Evolutionary conservation across 2,113 vertebrate genomes (phyloP).

Genomic region (Rutilus rutilus): DNA sequence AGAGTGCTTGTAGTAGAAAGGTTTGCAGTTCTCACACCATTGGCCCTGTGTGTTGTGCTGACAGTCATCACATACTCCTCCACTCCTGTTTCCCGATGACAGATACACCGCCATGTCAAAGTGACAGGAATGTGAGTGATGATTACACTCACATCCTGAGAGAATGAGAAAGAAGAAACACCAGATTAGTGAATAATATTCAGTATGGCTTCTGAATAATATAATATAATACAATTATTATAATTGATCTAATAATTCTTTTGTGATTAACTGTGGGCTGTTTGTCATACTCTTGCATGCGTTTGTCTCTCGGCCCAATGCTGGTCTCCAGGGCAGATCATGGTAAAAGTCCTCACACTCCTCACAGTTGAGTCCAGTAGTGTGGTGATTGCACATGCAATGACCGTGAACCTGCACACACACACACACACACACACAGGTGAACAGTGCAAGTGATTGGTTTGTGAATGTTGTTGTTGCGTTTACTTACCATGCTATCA

Average conservation of each 20-base stretch:
- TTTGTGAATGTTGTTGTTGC: background rate
- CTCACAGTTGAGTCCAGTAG: conserved; percentile 93
- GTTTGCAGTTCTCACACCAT: conserved; percentile 89
- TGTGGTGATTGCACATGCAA: conserved; percentile 95
- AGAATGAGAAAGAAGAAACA: background rate
- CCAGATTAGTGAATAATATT: background rate
- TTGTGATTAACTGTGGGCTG: background rate
- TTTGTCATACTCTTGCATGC: conserved; percentile 88
- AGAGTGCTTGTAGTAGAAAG: conserved; percentile 92
- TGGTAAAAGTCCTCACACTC: conserved; percentile 91
- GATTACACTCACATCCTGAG: conserved; percentile 92
- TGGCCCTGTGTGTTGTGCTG: conserved; percentile 91
- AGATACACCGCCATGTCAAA: conserved; percentile 91
- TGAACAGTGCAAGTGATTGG: background rate
- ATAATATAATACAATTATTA: too few species aligned
- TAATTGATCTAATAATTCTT: too few species aligned
- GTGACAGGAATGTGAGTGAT: conserved; percentile 85
- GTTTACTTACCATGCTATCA: conserved; percentile 89
- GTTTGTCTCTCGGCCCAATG: conserved; percentile 89
- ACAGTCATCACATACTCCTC: conserved; percentile 91
- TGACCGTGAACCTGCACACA: conserved; percentile 87
- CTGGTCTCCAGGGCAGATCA: conserved; percentile 91
- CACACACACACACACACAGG: conserved; percentile 8
- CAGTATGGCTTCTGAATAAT: too few species aligned
- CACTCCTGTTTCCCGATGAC: conserved; percentile 85